phyloP scores from a whole-genome alignment of 2,888 invertebrate species.

The Andrena trimmerana region DNA sequence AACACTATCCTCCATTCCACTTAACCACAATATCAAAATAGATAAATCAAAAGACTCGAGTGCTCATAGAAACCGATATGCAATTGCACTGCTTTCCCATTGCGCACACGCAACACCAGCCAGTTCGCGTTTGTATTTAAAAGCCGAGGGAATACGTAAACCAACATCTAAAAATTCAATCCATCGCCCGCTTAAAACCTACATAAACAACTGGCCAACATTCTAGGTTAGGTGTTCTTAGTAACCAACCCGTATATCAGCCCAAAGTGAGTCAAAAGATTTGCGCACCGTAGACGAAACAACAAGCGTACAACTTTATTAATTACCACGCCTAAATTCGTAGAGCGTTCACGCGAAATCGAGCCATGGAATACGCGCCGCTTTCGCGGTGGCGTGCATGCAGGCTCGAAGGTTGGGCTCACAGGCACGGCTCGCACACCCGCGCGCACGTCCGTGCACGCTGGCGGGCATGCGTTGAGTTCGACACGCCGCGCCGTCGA shows the following conservation, averaged over 20 bases:
- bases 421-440: not conserved
- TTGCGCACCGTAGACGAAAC: not conserved
- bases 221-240: not conserved
- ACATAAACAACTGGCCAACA: no score
- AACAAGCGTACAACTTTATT: not conserved
- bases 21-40: slow-evolving; percentile 53
- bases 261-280: not conserved
- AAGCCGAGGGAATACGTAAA: not conserved
- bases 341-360: not conserved
- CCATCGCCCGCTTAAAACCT: no score
- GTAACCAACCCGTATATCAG: not conserved
- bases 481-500: slow-evolving; percentile 1
- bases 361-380: slow-evolving; percentile 31
- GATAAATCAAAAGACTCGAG: slow-evolving; percentile 51
- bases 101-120: not conserved
- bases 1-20: slow-evolving; percentile 46
- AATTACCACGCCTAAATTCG: not conserved
- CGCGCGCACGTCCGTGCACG: slow-evolving; percentile 11
- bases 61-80: slow-evolving; percentile 50
- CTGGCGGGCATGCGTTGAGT: slow-evolving; percentile 30
- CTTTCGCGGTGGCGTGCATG: slow-evolving; percentile 36
- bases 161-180: not conserved
- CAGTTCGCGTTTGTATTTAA: not conserved
- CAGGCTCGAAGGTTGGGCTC: not conserved
- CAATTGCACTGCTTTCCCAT: slow-evolving; percentile 44